Evolutionary conservation across 1,140 invertebrate genomes (phyloP).

Genomic region (Drosophila dunni): DNA sequence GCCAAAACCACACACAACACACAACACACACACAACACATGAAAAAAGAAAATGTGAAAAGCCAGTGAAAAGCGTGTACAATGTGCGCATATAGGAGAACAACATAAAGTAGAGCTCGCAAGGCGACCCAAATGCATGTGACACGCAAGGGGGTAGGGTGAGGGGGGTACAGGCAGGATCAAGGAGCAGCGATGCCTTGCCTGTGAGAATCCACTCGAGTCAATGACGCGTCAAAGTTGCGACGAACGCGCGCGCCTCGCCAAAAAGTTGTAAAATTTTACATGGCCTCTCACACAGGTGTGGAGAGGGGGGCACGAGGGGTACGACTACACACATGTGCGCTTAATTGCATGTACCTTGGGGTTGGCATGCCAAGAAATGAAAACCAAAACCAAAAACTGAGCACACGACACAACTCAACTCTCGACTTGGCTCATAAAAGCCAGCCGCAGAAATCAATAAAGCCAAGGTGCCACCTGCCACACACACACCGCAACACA

Average conservation of each 20-base stretch:
- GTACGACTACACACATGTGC: conserved; percentile 70
- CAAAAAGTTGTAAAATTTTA: conserved; percentile 79
- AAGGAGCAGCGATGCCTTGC: conserved; percentile 9
- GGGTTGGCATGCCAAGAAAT: conserved; percentile 57
- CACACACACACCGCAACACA: background rate
- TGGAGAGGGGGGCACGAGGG: background rate
- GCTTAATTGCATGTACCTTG: conserved; percentile 82
- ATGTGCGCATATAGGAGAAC: conserved; percentile 70
- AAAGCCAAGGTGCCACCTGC: conserved; percentile 81
- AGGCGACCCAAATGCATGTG: conserved; percentile 78
- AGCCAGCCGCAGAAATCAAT: conserved; percentile 83
- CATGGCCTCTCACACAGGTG: conserved; percentile 72
- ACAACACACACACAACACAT: background rate
- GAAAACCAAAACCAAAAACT: conserved; percentile 61
- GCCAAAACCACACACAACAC: conserved; percentile 7
- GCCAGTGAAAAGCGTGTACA: conserved; percentile 70
- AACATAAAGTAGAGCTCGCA: conserved; percentile 71
- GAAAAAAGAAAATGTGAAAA: conserved; percentile 15
- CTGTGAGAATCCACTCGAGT: conserved; percentile 68
- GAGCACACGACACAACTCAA: conserved; percentile 20
- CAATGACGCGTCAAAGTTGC: conserved; percentile 82
- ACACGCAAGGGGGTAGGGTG: conserved; percentile 58
- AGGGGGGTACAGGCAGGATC: background rate
- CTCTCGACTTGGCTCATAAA: conserved; percentile 67
- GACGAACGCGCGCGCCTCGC: conserved; percentile 52